Evolutionary conservation across 2,797 vertebrate genomes (phyloP), one percentile per base, ranked within the genome.

Genomic region (Sebastes steindachneri): DNA sequence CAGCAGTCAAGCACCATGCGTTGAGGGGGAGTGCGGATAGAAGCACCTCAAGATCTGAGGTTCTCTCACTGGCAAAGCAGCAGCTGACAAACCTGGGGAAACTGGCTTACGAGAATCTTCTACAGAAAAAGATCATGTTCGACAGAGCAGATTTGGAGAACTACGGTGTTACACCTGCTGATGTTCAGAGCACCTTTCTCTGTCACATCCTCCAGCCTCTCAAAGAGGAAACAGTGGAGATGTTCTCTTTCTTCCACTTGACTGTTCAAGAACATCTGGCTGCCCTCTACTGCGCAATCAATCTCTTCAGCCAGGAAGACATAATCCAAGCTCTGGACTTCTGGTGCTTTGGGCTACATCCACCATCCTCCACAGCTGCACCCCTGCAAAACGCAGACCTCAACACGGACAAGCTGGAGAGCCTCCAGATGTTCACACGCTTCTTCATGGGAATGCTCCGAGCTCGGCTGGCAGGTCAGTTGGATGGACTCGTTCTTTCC

Each of bases 161-260:
- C 1, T 95, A 90, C 1, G 84, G 91, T 1, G 83, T 95, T 3
- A 70, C 76, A 28, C 88, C 87, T 6, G 72, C 48, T 25, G 87
- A 94, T 25, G 63, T 95, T 23, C 91, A 91, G 3, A 90, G 89
- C 59, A 92, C 90, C 10, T 95, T 95, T 59, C 86, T 95, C 41
- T 88, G 90, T 51, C 86, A 92, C 8, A 91, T 95, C 67, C 88
- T 95, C 64, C 89, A 92, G 15, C 77, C 77, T 19, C 59, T 94
- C 25, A 85, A 91, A 71, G 93, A 92, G 68, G 90, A 93, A 66
- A 85, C 68, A 7, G 85, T 81, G 4, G 88, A 93, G 73, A 93
- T 94, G 91, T 96, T 94, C 82, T 86, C 92, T 4, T 96, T 96
- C 82, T 95, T 95, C 70, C 95, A 96, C 70, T 79, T 95, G 83